Base-by-base conservation (phyloP, 1,140 invertebrate genomes). In the Drosophila lacertosa region DNA sequence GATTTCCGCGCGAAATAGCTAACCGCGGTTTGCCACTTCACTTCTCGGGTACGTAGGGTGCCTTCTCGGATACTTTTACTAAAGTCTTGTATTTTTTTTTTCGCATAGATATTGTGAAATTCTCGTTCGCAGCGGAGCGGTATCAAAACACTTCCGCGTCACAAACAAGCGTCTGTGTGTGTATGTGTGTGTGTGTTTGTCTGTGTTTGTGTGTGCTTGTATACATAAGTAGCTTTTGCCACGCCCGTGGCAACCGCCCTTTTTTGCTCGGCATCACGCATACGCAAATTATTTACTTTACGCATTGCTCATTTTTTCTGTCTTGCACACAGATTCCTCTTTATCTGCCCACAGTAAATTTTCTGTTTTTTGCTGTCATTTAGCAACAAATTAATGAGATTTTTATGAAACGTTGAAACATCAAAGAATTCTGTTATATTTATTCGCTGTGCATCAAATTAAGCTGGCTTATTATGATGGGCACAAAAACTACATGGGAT, bases 381-480 rank as follows among this genome's bases (percentile, higher is more conserved):
- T 63, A 59, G 42, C 39, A 60, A 55, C 35, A 84, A 74, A 80
- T 62, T 80, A 76, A 80, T 76, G 63, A 73, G 71, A 55, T 53
- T 73, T 79, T 74, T 77, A 70, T 73, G 37, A 47, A 47, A 66
- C 55, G 42, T 60, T 40, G 39, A 57, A 47, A 83, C 79, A 84
- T 83, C 79, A 83, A 83, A 83, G 80, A 68, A 75, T 75, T 84
- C 50, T 62, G 9, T 15, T 37, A 48, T 44, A 59, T 67, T 48
- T 44, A 59, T 67, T 45, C 39, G 18, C 15, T 59, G 50, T 29
- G 47, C 68, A 70, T 64, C 50, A 81, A 84, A 84, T 84, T 84
- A 84, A 69, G 64, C 60, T 62, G 68, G 81, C 54, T 71, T 70
- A 86, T 86, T 68, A 73, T 37, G 75, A 39, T 42, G 67, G 47